Evolutionary conservation across 2,888 invertebrate genomes (phyloP).

Genomic region (Lasius fuliginosus): DNA sequence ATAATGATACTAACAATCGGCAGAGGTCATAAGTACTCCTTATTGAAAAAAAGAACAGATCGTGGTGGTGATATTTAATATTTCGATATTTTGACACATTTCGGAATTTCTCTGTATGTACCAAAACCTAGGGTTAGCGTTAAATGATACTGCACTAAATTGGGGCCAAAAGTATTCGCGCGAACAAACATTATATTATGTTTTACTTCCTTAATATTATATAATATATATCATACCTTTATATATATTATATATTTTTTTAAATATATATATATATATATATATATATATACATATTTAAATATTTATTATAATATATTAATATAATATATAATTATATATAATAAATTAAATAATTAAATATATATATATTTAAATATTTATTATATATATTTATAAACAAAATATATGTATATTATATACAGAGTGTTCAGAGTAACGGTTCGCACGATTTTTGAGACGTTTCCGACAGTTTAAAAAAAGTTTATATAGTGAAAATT

Average conservation of each 20-base stretch:
- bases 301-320: too few relatives aligned
- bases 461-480: too few relatives aligned
- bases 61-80: background rate
- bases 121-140: background rate
- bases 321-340: slow-evolving; percentile 14
- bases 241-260: background rate
- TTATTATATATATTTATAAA: too few relatives aligned
- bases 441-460: too few relatives aligned
- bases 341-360: background rate
- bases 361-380: too few relatives aligned
- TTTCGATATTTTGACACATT: background rate
- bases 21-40: background rate
- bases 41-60: slow-evolving; percentile 19
- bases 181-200: slow-evolving; percentile 19
- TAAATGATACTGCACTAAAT: background rate
- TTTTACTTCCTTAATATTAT: slow-evolving; percentile 4
- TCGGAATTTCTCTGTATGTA: background rate
- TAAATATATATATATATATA: background rate
- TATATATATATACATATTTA: background rate
- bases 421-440: too few relatives aligned
- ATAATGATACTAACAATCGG: background rate
- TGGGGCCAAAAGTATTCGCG: background rate
- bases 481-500: too few relatives aligned
- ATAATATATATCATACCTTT: background rate
- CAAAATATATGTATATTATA: too few relatives aligned